Conservation (phyloP, 1,140 invertebrate species). For the Diorhabda sublineata region DNA sequence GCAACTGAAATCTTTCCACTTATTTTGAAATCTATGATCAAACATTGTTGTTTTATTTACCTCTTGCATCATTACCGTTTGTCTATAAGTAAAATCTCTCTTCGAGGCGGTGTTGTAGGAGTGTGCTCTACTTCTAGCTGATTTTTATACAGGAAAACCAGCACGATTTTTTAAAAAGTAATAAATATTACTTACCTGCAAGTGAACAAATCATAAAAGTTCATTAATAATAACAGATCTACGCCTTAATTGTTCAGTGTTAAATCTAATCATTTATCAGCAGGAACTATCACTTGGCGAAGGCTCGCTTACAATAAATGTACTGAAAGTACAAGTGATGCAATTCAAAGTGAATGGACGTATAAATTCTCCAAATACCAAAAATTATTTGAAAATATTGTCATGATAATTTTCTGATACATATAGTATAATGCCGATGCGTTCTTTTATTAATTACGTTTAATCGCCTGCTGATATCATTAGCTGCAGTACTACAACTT, state of each 20-base stretch:
- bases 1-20: too few relatives aligned
- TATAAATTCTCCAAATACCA: too few relatives aligned
- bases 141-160: not conserved
- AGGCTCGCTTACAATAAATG: too few relatives aligned
- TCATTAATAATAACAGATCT: not conserved
- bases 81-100: slow-evolving; percentile 2
- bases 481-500: too few relatives aligned
- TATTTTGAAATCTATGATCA: too few relatives aligned
- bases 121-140: not conserved
- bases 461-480: too few relatives aligned
- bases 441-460: too few relatives aligned
- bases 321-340: too few relatives aligned
- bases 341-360: too few relatives aligned
- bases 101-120: slow-evolving; percentile 1
- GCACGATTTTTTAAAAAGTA: not conserved
- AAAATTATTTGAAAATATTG: too few relatives aligned
- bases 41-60: not conserved
- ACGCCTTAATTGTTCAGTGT: not conserved
- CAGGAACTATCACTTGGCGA: not conserved
- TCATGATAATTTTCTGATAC: too few relatives aligned
- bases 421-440: too few relatives aligned
- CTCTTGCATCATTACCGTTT: not conserved
- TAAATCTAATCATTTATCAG: not conserved
- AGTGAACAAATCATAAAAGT: slow-evolving; percentile 2
- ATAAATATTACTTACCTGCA: not conserved